Evolutionary conservation across 2,888 invertebrate genomes (phyloP).

Genomic region (Tenthredo distinguenda): DNA sequence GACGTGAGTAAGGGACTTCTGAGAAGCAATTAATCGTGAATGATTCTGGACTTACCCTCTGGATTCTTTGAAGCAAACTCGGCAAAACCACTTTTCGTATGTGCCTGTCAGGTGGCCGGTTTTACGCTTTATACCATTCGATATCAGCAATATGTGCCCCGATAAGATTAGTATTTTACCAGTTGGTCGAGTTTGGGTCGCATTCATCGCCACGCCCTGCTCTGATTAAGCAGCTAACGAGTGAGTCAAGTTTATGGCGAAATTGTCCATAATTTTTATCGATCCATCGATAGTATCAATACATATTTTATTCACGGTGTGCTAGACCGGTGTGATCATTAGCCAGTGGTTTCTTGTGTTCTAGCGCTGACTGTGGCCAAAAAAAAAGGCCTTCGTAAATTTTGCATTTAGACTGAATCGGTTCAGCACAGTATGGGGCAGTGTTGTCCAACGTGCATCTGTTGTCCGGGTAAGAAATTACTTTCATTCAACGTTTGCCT

Average conservation of each 20-base stretch:
- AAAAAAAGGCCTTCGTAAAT: not conserved
- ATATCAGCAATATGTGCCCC: not conserved
- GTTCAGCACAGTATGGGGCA: conserved; percentile 7
- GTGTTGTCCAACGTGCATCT: conserved; percentile 39
- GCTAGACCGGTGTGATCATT: not conserved
- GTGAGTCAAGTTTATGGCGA: conserved; percentile 20
- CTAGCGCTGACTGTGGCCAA: not conserved
- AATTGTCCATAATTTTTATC: not conserved
- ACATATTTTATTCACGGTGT: not conserved
- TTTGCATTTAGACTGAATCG: not conserved
- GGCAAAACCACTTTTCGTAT: not conserved
- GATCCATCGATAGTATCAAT: not conserved
- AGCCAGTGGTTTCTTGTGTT: conserved; percentile 42
- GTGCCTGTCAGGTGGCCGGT: not conserved
- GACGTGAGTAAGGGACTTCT: not conserved
- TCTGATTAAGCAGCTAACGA: conserved; percentile 12
- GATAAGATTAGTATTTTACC: conserved; percentile 20
- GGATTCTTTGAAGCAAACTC: not conserved
- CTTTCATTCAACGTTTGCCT: not conserved
- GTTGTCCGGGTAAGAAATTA: conserved; percentile 9
- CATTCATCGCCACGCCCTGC: conserved; percentile 14
- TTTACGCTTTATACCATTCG: conserved; percentile 1
- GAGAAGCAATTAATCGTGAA: not conserved
- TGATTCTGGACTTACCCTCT: not conserved
- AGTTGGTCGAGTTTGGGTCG: not conserved